These are phyloP conservation scores for Rhabditoides inermis DNA, from an alignment of 2,888 invertebrate species.

Conservation along the genomic window DNA sequence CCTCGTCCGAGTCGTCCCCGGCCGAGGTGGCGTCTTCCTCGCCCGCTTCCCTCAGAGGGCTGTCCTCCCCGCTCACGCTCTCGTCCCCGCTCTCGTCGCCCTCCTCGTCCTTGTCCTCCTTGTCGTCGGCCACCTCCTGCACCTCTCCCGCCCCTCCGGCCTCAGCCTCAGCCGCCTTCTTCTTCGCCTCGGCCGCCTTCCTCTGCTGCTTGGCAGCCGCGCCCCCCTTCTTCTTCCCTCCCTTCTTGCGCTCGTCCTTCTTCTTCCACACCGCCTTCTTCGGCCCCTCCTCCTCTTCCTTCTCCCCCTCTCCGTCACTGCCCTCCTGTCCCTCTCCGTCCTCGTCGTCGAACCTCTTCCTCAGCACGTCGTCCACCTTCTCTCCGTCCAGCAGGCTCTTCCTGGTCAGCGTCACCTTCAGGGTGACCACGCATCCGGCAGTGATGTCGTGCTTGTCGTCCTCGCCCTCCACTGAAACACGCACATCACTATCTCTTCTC, in stretches of 20 bases:
- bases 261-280: constrained; percentile 31
- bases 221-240: constrained; percentile 15
- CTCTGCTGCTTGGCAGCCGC: constrained; percentile 16
- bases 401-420: constrained; percentile 77
- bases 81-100: no score
- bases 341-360: constrained; percentile 14
- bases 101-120: constrained; percentile 8
- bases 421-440: constrained; percentile 92
- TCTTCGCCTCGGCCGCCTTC: constrained; percentile 6
- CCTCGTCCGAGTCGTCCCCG: no score
- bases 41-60: no score
- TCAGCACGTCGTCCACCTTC: constrained; percentile 12
- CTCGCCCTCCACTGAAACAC: constrained; percentile 77
- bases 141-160: constrained; percentile 7
- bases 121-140: constrained; percentile 7
- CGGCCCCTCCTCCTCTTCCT: constrained; percentile 54
- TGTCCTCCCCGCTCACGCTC: no score
- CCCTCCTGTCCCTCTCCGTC: constrained; percentile 54
- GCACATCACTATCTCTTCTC: not conserved
- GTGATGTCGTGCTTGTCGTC: constrained; percentile 93
- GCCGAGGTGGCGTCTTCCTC: no score
- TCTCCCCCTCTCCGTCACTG: constrained; percentile 62
- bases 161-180: not conserved
- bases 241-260: constrained; percentile 25
- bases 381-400: constrained; percentile 67